Base-by-base conservation (phyloP, 2,113 vertebrate species). In the Pandion haliaetus region DNA sequence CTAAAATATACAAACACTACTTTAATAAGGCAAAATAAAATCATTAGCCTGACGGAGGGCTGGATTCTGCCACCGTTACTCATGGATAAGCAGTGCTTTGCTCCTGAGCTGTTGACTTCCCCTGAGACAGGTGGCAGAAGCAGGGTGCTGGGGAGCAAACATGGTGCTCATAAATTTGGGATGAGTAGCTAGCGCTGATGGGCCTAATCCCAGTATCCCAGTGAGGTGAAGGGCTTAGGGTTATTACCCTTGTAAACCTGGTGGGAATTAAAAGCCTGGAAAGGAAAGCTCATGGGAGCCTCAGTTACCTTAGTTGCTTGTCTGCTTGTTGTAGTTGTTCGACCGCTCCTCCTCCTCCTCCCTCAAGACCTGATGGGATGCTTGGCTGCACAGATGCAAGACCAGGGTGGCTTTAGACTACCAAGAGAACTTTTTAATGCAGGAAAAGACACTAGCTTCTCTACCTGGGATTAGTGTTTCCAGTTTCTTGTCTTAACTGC, bases 121-220 rank as follows among this genome's bases (percentile, higher is more conserved):
- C 2, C 0, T 1, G 4, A 38, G 47, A 10, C 1, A 3, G 1
- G 16, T n/a, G 66, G 61, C 79, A 71, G 76, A 45, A 82, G 59
- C 62, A 13, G 42, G 26, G 36, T 49, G n/a, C n/a, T 1, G 0
- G 49, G 62, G 59, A 90, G 45, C 74, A 57, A 36, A 34, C 28
- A 15, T 2, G 4, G n/a, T 63, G 57, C 63, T 82, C 70, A 50
- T 28, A 45, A n/a, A 29, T 9, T 58, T 29, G 42, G 67, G 34
- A 26, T 26, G 8, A 86, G 47, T 7, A 49, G 28, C 45, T 66
- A 13, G 50, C 34, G 66, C 73, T 94, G 81, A 40, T 82, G 69
- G 34, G 40, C 47, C 70, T 82, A 8, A 57, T 67, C 38, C 38
- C 44, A 26, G 29, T 55, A 38, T 42, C 34, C 25, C 63, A 47